Percentiles rank a stretch among this genome's conserved stretches.
phyloP scores from a whole-genome alignment of 2,113 vertebrate genomes.

The Marcusenius ussheri region DNA sequence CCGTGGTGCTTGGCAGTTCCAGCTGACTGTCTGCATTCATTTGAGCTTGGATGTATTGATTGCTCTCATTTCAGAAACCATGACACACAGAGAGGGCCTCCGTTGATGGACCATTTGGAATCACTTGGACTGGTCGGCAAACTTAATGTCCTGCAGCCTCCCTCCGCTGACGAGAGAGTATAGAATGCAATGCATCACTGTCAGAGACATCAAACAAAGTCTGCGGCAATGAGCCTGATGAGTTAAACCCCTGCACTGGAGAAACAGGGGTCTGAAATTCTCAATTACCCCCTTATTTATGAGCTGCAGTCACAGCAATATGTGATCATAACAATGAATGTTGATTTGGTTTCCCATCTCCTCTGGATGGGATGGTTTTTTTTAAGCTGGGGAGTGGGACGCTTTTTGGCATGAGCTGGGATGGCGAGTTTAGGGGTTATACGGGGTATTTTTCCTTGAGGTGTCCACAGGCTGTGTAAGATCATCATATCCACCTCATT shows the following conservation, averaged over 20 bases:
- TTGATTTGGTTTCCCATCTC: background rate
- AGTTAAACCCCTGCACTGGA: conserved; percentile 15
- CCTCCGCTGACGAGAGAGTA: conserved; percentile 15
- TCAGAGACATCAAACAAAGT: background rate
- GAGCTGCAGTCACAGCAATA: background rate
- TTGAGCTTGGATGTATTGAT: conserved; percentile 39
- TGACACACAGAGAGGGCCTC: conserved; percentile 29
- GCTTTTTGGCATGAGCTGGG: background rate
- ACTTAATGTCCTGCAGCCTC: conserved; percentile 19
- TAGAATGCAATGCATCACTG: background rate
- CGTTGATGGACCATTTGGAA: conserved; percentile 38
- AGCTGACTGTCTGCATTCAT: conserved; percentile 43
- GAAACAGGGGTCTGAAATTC: background rate
- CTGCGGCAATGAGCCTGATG: conserved; percentile 24
- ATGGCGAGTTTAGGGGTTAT: background rate
- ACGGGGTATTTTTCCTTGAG: background rate
- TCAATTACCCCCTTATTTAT: conserved; percentile 4
- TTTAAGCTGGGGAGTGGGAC: background rate
- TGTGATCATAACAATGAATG: background rate
- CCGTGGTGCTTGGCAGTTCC: conserved; percentile 27
- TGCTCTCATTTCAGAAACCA: conserved; percentile 34
- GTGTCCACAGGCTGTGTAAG: background rate
- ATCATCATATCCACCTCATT: background rate
- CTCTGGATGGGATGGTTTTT: background rate
- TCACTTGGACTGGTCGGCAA: conserved; percentile 33